Evolutionary conservation across 1,140 invertebrate genomes (phyloP), one percentile per base, ranked within the genome.

Genomic region (Pemphigus obesinymphae): DNA sequence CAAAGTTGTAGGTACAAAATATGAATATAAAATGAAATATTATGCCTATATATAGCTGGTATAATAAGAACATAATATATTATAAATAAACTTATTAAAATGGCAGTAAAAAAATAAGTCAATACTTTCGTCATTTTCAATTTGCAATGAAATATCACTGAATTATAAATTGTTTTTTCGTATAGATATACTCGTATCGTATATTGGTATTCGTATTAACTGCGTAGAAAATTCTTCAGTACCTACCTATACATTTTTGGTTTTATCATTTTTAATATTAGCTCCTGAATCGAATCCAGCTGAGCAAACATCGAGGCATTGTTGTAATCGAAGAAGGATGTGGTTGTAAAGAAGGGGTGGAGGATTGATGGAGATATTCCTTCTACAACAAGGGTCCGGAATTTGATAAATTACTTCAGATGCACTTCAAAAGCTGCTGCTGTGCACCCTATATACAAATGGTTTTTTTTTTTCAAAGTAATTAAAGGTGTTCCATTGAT

Each of bases 401-500:
- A 37, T 23, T 80, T 63, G 76, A 80, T 80, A 40, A 80, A 80
- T 80, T 37, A 55, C 34, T 37, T 61, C 76, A 31, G 37, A 43
- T 45, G 55, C 76, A 80, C 76, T 80, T 80, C 73, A 61, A 80
- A 80, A 80, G 76, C 76, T 45, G 43, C 43, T 45, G 4, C 43
- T 80, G 37, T 45, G 40, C 37, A 48, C 53, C 76, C 72, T 34
- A 34, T 48, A 43, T 68, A 68, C 23, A 48, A 73, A 29, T 70
- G 23, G 26, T 45, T 70, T 68, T 70, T 70, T n/a, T n/a, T 23
- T n/a, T 40, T 5, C 23, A 70, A 58, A 55, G n/a, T 13, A 43
- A 70, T 70, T 70, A 70, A 45, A 70, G 37, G 15, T 70, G 40
- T 68, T 68, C 43, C 43, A 11, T 45, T 45, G 3, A 45, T n/a